Conservation (phyloP, 2,888 invertebrate species). For the Drosophila incognita region DNA sequence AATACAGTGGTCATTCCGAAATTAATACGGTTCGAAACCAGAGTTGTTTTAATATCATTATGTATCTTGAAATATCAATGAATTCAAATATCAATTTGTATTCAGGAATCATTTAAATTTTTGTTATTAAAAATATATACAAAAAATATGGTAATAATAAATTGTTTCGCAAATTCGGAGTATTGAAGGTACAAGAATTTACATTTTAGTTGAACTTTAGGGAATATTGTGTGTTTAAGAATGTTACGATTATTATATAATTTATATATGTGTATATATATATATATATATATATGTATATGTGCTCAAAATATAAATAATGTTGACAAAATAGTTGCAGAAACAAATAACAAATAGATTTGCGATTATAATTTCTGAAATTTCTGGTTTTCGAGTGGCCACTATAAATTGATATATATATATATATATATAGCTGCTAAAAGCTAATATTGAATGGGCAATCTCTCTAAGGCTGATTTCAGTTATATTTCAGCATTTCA, state of each 20-base stretch:
- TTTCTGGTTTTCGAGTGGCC: not conserved
- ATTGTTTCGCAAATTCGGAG: not conserved
- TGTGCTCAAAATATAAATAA: not conserved
- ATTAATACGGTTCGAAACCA: not conserved
- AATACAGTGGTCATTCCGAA: not conserved
- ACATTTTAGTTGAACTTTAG: not conserved
- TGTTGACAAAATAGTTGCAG: not conserved
- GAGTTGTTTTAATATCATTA: not conserved
- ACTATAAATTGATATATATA: not conserved
- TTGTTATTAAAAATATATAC: not conserved
- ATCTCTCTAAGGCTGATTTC: constrained; percentile 16
- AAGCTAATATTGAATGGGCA: constrained; percentile 19
- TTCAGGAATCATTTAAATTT: not conserved
- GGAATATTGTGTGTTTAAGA: not conserved
- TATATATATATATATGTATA: not conserved
- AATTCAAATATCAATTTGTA: not conserved
- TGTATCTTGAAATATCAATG: not conserved
- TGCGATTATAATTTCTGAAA: not conserved
- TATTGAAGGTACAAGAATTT: not conserved
- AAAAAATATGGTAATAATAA: not conserved
- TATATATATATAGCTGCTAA: not conserved
- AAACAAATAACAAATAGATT: not conserved
- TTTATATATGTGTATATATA: too few relatives aligned
- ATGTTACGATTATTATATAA: not conserved
- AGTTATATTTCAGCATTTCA: constrained; percentile 47